Conservation (phyloP, 2,797 vertebrate species). For the Chaetodon trifasciatus region DNA sequence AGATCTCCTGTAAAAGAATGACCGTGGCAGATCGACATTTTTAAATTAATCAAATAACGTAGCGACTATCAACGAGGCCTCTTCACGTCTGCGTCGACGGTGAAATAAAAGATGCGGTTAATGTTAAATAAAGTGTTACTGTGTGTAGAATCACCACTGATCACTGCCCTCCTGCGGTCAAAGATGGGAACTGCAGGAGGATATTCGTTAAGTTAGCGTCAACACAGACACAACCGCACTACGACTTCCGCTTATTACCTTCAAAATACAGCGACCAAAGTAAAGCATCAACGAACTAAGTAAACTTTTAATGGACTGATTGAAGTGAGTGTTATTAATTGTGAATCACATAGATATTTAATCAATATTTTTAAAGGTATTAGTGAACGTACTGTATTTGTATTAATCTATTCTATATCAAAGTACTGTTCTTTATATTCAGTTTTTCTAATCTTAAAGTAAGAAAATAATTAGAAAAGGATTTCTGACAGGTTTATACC, state of each 20-base stretch:
- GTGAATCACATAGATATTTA: not conserved
- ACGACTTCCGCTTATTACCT: not conserved
- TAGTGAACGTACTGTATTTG: not conserved
- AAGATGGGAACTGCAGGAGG: accelerated
- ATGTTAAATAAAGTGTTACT: not conserved
- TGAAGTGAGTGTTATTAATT: not conserved
- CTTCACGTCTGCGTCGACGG: no score
- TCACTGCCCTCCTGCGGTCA: not conserved
- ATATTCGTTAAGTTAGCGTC: accelerated
- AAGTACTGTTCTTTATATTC: not conserved
- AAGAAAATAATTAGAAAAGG: not conserved
- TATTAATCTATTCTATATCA: not conserved
- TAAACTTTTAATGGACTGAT: not conserved
- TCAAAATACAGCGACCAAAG: not conserved
- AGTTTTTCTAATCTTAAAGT: not conserved
- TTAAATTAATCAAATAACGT: not conserved
- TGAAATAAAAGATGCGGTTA: not conserved
- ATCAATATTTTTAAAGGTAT: not conserved
- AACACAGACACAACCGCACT: not conserved
- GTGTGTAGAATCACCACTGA: accelerated
- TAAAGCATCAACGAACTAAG: no score
- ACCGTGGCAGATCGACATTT: accelerated
- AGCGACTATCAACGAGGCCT: no score
- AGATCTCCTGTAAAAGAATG: no score
- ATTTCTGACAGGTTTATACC: not conserved